phyloP scores from a whole-genome alignment of 2,797 vertebrate genomes.

The Squalus acanthias region DNA sequence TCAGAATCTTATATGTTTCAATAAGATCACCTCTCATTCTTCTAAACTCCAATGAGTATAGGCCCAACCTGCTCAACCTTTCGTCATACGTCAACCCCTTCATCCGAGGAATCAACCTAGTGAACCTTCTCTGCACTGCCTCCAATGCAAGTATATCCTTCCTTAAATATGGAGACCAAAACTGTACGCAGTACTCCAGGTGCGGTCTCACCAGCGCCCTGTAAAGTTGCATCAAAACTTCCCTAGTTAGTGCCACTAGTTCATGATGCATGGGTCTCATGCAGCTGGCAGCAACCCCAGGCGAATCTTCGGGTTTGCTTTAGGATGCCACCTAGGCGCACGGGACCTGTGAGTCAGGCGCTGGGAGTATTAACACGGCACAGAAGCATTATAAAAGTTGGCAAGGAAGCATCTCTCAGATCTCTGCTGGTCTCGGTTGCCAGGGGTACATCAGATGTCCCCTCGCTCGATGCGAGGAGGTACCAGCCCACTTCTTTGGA shows the following conservation, averaged over 20 bases:
- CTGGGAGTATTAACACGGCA: background rate
- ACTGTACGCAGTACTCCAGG: no score
- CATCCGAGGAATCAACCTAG: no score
- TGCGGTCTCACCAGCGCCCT: no score
- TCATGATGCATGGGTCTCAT: background rate
- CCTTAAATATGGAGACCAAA: no score
- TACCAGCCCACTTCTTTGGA: background rate
- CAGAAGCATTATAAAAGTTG: background rate
- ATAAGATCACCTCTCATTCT: no score
- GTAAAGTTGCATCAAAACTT: no score
- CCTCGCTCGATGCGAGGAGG: background rate
- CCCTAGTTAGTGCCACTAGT: background rate
- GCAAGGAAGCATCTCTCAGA: background rate
- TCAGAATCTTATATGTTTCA: no score
- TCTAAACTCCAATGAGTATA: no score
- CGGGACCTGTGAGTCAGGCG: background rate
- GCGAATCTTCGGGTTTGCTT: background rate
- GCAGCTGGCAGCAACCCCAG: background rate
- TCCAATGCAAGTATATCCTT: no score
- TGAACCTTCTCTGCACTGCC: no score
- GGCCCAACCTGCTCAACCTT: no score
- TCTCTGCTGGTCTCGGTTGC: background rate
- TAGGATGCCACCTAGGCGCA: background rate
- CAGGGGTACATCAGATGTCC: background rate
- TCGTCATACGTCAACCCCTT: no score